Conservation (phyloP, 1,140 invertebrate species). For the Augochlora pura region DNA sequence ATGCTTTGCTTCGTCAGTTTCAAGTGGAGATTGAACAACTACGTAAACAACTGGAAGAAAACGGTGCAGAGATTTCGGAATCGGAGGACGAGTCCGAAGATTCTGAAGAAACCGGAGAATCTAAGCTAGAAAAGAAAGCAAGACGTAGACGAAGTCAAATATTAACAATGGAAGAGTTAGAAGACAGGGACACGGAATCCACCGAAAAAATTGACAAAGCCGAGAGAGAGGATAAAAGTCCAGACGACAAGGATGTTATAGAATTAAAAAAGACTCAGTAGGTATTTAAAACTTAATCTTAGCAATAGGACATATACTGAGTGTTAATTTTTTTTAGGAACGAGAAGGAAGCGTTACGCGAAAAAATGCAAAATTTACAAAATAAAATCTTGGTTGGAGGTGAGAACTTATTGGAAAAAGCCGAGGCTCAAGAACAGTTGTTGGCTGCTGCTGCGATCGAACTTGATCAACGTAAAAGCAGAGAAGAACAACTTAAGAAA, state of each 20-base stretch:
- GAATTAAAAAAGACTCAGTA: slow-evolving; percentile 79
- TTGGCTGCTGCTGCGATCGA: slow-evolving; percentile 95
- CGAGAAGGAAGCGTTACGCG: slow-evolving; percentile 88
- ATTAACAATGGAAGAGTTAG: slow-evolving; percentile 74
- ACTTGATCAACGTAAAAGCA: slow-evolving; percentile 90
- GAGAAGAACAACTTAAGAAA: slow-evolving; percentile 91
- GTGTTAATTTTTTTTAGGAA: slow-evolving; percentile 78
- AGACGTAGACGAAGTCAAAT: slow-evolving; percentile 72
- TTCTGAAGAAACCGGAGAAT: slow-evolving; percentile 68
- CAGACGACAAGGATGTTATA: slow-evolving; percentile 75
- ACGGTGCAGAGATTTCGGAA: slow-evolving; percentile 72
- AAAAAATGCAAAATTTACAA: slow-evolving; percentile 94
- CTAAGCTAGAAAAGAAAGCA: slow-evolving; percentile 64
- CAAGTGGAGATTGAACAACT: slow-evolving; percentile 98
- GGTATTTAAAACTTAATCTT: slow-evolving; percentile 44
- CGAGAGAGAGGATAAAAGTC: slow-evolving; percentile 75
- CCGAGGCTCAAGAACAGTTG: slow-evolving; percentile 94
- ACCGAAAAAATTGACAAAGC: slow-evolving; percentile 75
- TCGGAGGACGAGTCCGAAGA: slow-evolving; percentile 73
- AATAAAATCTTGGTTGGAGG: slow-evolving; percentile 98
- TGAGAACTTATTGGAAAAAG: slow-evolving; percentile 98
- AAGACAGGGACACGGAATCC: slow-evolving; percentile 64
- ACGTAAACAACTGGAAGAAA: slow-evolving; percentile 90
- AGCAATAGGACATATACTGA: neutral
- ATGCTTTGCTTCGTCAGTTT: slow-evolving; percentile 96